Evolutionary conservation across 2,113 vertebrate species (phyloP).

Genomic region (Scortum barcoo): DNA sequence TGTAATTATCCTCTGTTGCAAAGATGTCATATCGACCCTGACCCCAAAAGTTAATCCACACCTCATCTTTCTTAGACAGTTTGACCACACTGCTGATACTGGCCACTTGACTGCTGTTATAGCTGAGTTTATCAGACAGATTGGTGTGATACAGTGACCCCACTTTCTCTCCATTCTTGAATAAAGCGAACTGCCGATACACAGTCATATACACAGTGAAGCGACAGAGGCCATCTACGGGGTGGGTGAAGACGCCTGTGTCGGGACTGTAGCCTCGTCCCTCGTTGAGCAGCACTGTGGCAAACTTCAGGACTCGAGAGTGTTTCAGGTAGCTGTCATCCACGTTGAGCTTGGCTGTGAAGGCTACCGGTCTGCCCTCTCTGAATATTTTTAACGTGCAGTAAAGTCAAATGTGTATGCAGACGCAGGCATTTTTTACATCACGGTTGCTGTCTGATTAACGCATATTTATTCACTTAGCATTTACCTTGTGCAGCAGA

Average conservation of each 20-base stretch:
- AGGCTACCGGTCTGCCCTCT: constrained; percentile 39
- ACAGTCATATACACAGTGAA: constrained; percentile 53
- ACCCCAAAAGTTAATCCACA: constrained; percentile 55
- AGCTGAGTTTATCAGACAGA: not conserved
- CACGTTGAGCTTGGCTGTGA: constrained; percentile 59
- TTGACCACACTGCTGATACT: constrained; percentile 57
- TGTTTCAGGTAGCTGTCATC: constrained; percentile 54
- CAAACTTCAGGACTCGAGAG: constrained; percentile 51
- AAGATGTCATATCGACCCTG: constrained; percentile 55
- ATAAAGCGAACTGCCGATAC: constrained; percentile 60
- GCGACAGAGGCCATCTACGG: constrained; percentile 52
- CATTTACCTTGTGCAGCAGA: no score
- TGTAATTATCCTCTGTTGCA: constrained; percentile 63
- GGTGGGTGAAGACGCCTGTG: constrained; percentile 55
- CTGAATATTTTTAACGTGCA: no score
- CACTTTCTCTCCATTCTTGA: constrained; percentile 71
- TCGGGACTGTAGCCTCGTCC: constrained; percentile 48
- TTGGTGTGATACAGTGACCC: constrained; percentile 62
- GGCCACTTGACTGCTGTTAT: constrained; percentile 54
- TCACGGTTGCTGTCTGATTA: no score
- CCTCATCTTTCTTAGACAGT: constrained; percentile 27
- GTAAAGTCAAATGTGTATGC: no score
- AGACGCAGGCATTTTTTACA: no score
- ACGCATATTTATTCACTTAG: no score
- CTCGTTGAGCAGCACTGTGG: constrained; percentile 52